Percentiles rank a stretch among this genome's conserved stretches.
Conservation (phyloP, 2,113 vertebrate species). For the Anhinga anhinga region DNA sequence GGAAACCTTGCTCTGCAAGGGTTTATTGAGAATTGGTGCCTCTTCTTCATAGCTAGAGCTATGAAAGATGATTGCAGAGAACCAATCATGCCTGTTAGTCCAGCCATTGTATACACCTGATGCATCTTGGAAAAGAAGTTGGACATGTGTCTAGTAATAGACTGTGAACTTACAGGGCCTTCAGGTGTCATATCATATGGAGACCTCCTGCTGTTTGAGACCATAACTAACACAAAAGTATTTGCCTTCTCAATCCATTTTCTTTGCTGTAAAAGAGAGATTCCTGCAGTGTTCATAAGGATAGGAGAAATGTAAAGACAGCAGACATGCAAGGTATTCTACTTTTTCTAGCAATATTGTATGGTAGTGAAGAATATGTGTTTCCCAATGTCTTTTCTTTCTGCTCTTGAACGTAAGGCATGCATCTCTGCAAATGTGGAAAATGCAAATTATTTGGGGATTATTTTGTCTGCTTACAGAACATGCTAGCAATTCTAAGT, state of each 20-base stretch:
- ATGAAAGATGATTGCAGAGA: conserved; percentile 38
- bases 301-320: conserved; percentile 17
- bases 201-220: conserved; percentile 44
- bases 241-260: conserved; percentile 48
- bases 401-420: neutral
- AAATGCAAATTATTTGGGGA: neutral
- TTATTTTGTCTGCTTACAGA: neutral
- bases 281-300: conserved; percentile 23
- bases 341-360: neutral
- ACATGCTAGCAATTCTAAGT: neutral
- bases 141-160: conserved; percentile 48
- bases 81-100: neutral
- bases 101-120: conserved; percentile 35
- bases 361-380: neutral
- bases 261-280: conserved; percentile 44
- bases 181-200: neutral
- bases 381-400: neutral
- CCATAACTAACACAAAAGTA: conserved; percentile 29
- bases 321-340: neutral
- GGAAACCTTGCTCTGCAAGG: conserved; percentile 14
- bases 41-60: conserved; percentile 20
- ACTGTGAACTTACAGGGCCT: conserved; percentile 35
- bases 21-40: conserved; percentile 16
- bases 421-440: neutral
- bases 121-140: conserved; percentile 20